Conservation (phyloP, 2,797 vertebrate genomes). For the Mormyrus proboscirostris region DNA sequence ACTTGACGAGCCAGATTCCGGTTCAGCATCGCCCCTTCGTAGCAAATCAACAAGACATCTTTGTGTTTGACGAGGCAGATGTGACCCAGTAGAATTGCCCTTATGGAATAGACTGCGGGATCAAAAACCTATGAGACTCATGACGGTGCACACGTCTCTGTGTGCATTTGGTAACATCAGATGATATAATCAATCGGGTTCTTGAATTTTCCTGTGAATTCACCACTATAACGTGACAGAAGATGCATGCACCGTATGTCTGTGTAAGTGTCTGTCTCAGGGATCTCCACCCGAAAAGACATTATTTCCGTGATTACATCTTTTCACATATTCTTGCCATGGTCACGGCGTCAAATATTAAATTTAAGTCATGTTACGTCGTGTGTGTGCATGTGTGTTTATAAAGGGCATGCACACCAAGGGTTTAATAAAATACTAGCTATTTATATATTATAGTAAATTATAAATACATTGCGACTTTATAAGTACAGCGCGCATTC, state of each 20-base stretch:
- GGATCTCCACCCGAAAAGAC: neutral
- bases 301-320: neutral
- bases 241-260: neutral
- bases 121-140: neutral
- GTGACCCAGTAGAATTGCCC: slow-evolving; percentile 27
- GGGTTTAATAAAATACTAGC: neutral
- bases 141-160: neutral
- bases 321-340: neutral
- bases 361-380: neutral
- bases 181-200: neutral
- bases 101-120: neutral
- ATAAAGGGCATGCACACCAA: neutral
- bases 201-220: neutral
- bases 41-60: neutral
- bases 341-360: neutral
- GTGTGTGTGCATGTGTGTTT: neutral
- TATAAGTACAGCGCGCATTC: neutral
- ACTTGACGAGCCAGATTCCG: neutral
- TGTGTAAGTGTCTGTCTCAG: neutral
- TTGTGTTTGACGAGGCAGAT: slow-evolving; percentile 15
- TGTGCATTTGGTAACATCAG: neutral
- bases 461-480: neutral
- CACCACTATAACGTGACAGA: neutral
- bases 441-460: neutral
- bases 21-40: neutral